Base-by-base conservation (phyloP, 2,797 vertebrate genomes). In the Pogonophryne albipinna region DNA sequence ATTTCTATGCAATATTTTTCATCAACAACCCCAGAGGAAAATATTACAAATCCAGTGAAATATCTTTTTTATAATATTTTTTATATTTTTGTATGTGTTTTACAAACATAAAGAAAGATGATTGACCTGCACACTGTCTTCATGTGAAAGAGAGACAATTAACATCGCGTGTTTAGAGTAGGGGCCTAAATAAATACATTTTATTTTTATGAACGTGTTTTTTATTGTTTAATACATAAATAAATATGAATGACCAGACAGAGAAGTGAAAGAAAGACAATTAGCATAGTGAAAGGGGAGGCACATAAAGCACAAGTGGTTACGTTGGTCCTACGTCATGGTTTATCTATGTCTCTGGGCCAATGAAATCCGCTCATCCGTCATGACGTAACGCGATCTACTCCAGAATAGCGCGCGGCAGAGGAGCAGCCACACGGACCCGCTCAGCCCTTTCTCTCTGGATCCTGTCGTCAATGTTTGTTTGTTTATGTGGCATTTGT, bases 351-450 rank as follows among this genome's bases (percentile, higher is more conserved):
- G 86, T 84, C 77, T 62, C 45, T 19, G 2, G 66, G 38, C 93
- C 93, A 93, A 94, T 94, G 4, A 71, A 8, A 82, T 27, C 58
- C 0, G 6, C 31, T 4, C 76, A 41, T 66, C 61, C 86, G 87
- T 83, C 61, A 69, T 92, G 91, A 93, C 93, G 91, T 92, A 79
- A 92, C 69, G 88, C 46, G 64, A 82, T 62, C 82, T 76, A 76
- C 88, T 91, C 90, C 84, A 89, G 92, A 92, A 89, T 85, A 89
- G 83, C 90, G 92, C 63, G 79, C 60, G 79, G 62, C 13, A 62
- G 81, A 46, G 85, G 42, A 72, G 84, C 80, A 73, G 58, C 65
- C 64, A 49, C 71, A 34, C 65, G 49, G 80, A 78, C 2, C 67
- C 19, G 66, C 49, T 15, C 2, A 60, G 66, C 55, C 0, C 45